Base-by-base conservation (phyloP, 2,797 vertebrate genomes). In the Echeneis naucrates region DNA sequence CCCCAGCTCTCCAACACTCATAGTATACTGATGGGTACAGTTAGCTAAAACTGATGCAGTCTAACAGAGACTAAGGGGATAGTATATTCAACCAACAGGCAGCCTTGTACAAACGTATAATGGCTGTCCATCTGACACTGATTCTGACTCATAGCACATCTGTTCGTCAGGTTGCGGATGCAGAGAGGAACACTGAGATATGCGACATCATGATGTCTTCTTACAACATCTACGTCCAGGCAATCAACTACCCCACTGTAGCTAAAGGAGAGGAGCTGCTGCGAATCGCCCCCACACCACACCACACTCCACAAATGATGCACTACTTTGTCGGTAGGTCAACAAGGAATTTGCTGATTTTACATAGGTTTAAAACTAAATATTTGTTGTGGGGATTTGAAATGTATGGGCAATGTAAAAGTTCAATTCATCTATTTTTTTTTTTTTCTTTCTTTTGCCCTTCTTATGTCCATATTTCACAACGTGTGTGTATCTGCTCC, bases 261-360 rank as follows among this genome's bases (percentile, higher is more conserved):
- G 94, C 96, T 0, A 96, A 93, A 4, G 97, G 97, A 51, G 94
- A 97, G 60, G 97, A 99, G 83, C 93, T 98, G 53, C 94, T 98
- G 23, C 95, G 96, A 27, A 96, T 96, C 4, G 97, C 96, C 8
- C 96, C 96, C 3, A 98, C 97, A 0, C 97, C 97, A 0, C 96
- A 97, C 81, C 97, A 98, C 90, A 97, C 95, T 0, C 96, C 97
- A 0, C 95, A 97, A 91, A 98, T 97, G 96, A 98, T 98, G 96
- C 82, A 75, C 83, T 95, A 96, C 47, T 99, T 99, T 57, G 90
- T 96, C 0, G 96, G 97, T 98, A 91, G 84, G 96, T 17, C 2
- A 10, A 30, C 13, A 26, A 3, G 10, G 4, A 14, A 19, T 52
- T 35, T 3, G 4, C 23, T 30, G 7, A 2, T 53, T 19, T 32